A percentile compares a stretch with the other conserved stretches of the same genome.
Evolutionary conservation across 2,113 vertebrate genomes (phyloP).

Genomic region (Suncus etruscus): DNA sequence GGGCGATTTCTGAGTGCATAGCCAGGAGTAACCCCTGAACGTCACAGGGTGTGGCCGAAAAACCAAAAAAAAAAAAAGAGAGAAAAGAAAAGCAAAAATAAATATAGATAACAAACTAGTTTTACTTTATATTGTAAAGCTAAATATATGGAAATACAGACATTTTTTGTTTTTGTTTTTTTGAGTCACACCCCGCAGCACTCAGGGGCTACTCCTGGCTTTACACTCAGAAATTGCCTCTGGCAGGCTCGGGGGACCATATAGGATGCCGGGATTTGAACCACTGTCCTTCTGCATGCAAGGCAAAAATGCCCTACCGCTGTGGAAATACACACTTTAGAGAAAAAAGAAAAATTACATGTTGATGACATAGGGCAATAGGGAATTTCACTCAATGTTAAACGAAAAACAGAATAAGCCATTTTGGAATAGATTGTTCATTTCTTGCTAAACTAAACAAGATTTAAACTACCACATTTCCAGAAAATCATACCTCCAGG

Average conservation of each 20-base stretch:
- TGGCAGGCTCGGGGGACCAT: too few relatives aligned
- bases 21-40: too few relatives aligned
- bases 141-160: conserved; percentile 34
- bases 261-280: too few relatives aligned
- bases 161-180: too few relatives aligned
- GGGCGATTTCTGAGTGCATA: too few relatives aligned
- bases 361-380: background rate
- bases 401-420: background rate
- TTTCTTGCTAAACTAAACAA: conserved; percentile 22
- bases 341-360: background rate
- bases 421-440: background rate
- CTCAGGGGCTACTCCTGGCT: too few relatives aligned
- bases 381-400: background rate
- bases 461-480: background rate
- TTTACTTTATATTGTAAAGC: conserved; percentile 40
- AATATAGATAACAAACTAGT: conserved; percentile 5
- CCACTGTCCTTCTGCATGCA: too few relatives aligned
- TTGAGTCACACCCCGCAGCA: too few relatives aligned
- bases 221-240: too few relatives aligned
- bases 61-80: too few relatives aligned
- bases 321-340: background rate
- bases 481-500: background rate
- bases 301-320: too few relatives aligned
- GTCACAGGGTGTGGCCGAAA: too few relatives aligned
- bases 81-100: background rate